Percentiles rank a stretch among this genome's conserved stretches.
These are phyloP conservation scores for Alligator mississippiensis DNA, from an alignment of 2,113 vertebrate genomes.

Conservation along the genomic window DNA sequence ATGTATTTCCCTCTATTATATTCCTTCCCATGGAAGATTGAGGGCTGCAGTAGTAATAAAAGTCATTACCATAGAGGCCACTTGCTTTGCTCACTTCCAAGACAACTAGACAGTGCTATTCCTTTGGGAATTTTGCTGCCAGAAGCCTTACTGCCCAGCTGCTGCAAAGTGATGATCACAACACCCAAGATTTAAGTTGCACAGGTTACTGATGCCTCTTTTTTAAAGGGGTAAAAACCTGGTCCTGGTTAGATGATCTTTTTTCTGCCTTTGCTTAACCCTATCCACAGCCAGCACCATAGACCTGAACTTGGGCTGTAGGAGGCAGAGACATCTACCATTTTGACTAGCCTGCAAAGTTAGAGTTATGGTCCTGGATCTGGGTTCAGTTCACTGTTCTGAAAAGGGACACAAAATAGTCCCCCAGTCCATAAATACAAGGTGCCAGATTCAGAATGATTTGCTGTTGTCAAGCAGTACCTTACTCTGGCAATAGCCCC, in stretches of 20 bases:
- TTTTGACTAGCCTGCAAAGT: not conserved
- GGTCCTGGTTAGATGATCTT: not conserved
- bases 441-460: not conserved
- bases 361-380: not conserved
- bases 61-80: not conserved
- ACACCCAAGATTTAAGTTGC: not conserved
- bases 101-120: not conserved
- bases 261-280: not conserved
- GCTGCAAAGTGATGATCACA: not conserved
- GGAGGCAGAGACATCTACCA: not conserved
- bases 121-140: not conserved
- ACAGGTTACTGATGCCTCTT: not conserved
- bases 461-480: not conserved
- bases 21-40: not conserved
- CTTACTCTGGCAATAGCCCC: not conserved
- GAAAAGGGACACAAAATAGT: not conserved
- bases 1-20: too few species aligned
- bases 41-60: not conserved
- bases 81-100: not conserved
- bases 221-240: not conserved
- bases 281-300: accelerated
- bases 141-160: not conserved
- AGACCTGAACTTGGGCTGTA: not conserved
- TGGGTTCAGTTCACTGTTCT: not conserved
- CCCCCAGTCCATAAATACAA: accelerated